These are phyloP conservation scores for Leucophenga montana DNA, from an alignment of 2,888 invertebrate genomes.

Conservation along the genomic window DNA sequence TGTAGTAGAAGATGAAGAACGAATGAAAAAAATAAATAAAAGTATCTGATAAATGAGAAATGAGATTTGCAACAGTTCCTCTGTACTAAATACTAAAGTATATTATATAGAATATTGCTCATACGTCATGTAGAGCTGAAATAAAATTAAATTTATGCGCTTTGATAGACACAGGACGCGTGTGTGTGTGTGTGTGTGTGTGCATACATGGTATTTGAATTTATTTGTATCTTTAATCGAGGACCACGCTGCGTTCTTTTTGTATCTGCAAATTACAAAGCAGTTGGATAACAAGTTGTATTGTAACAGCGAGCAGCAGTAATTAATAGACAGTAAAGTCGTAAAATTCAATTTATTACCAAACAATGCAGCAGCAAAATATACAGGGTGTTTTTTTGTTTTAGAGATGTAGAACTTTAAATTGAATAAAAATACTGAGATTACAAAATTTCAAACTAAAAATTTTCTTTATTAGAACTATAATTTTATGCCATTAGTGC, in stretches of 20 bases:
- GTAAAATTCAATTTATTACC: slow-evolving; percentile 60
- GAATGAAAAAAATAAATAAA: slow-evolving; percentile 34
- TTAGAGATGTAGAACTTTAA: too few species aligned
- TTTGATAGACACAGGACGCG: neutral
- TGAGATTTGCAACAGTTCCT: slow-evolving; percentile 31
- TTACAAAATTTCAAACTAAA: too few species aligned
- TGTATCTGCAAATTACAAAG: slow-evolving; percentile 16
- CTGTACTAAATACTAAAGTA: too few species aligned
- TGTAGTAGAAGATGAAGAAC: neutral
- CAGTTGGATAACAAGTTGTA: slow-evolving; percentile 11
- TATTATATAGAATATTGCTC: neutral
- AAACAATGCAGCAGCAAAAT: slow-evolving; percentile 1
- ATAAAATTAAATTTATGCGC: neutral
- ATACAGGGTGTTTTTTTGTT: too few species aligned
- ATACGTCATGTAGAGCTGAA: neutral
- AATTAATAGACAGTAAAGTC: slow-evolving; percentile 53
- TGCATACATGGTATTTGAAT: neutral
- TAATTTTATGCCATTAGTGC: too few species aligned
- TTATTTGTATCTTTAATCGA: neutral
- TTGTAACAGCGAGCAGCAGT: slow-evolving; percentile 30
- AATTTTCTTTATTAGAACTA: too few species aligned
- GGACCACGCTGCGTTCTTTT: neutral
- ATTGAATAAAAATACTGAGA: too few species aligned
- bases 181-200: neutral
- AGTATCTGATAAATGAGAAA: slow-evolving; percentile 45